phyloP scores from a whole-genome alignment of 2,888 invertebrate species.

The Cheilosia urbana region DNA sequence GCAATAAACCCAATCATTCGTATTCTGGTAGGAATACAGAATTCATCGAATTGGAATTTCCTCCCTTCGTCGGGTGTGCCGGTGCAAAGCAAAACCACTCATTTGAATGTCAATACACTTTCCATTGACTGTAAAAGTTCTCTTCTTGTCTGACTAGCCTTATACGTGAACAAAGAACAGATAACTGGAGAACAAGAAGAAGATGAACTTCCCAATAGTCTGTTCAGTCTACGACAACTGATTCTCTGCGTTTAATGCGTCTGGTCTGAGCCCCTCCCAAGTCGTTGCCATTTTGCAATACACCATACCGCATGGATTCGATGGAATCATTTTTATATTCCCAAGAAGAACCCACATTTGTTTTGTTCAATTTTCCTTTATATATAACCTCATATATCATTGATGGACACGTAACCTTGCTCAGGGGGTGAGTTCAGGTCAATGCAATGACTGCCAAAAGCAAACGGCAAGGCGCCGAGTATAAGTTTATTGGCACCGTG shows the following conservation, averaged over 20 bases:
- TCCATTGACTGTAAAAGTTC: constrained; percentile 46
- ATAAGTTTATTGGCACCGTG: constrained; percentile 39
- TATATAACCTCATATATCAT: constrained; percentile 40
- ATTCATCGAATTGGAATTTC: constrained; percentile 15
- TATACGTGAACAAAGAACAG: constrained; percentile 35
- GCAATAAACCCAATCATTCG: too few species aligned
- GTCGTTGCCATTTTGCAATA: constrained; percentile 10
- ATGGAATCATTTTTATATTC: constrained; percentile 15
- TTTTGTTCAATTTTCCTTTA: constrained; percentile 5
- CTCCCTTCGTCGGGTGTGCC: neutral
- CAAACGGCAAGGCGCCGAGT: constrained; percentile 28
- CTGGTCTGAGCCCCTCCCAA: constrained; percentile 28
- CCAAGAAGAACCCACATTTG: neutral
- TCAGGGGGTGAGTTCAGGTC: neutral
- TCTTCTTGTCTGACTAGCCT: constrained; percentile 22
- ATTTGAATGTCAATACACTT: constrained; percentile 56
- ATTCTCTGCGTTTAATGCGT: constrained; percentile 21
- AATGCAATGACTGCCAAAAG: constrained; percentile 34
- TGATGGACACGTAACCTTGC: constrained; percentile 27
- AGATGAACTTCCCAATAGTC: neutral
- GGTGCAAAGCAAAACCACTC: neutral
- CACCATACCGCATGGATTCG: neutral
- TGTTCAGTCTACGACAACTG: neutral
- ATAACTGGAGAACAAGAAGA: neutral
- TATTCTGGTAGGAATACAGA: neutral